Conservation (phyloP, 2,797 vertebrate genomes). For the Leucoraja ocellata region DNA sequence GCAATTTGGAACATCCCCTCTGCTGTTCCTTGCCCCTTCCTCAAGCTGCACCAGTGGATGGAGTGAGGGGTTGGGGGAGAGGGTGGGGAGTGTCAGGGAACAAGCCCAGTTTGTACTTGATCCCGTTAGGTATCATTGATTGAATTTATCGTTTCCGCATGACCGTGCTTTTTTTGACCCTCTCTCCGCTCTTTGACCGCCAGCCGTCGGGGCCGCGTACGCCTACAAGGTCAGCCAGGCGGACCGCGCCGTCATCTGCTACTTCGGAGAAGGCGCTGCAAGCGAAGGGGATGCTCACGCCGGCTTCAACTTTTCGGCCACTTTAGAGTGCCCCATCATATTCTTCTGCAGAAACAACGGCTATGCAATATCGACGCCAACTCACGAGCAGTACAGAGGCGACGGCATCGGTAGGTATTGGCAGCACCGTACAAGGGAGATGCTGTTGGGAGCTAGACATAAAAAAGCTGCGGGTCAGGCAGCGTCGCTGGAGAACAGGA, state of each 20-base stretch:
- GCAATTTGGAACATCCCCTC: background rate
- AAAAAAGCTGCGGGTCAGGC: too few species aligned
- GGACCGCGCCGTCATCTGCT: constrained; percentile 77
- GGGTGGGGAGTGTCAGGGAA: too few species aligned
- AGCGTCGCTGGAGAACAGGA: too few species aligned
- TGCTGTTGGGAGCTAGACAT: background rate
- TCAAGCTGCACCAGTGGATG: too few species aligned
- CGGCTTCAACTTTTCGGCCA: constrained; percentile 88
- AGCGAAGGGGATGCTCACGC: constrained; percentile 90
- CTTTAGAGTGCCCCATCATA: constrained; percentile 81
- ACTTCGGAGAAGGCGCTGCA: constrained; percentile 86
- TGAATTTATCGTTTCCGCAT: background rate
- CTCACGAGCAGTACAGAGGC: constrained; percentile 83
- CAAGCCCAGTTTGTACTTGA: background rate
- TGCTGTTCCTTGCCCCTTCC: background rate
- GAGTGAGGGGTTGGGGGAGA: too few species aligned
- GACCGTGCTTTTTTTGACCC: background rate
- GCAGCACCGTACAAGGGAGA: background rate
- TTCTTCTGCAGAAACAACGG: constrained; percentile 96
- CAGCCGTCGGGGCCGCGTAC: constrained; percentile 81
- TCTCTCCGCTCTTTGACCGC: constrained; percentile 1
- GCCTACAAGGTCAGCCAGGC: constrained; percentile 72
- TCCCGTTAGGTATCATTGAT: background rate
- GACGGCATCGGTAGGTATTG: constrained; percentile 75
- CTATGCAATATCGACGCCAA: constrained; percentile 92